Evolutionary conservation across 2,888 invertebrate species (phyloP).

Genomic region (Mellilla xanthometata): DNA sequence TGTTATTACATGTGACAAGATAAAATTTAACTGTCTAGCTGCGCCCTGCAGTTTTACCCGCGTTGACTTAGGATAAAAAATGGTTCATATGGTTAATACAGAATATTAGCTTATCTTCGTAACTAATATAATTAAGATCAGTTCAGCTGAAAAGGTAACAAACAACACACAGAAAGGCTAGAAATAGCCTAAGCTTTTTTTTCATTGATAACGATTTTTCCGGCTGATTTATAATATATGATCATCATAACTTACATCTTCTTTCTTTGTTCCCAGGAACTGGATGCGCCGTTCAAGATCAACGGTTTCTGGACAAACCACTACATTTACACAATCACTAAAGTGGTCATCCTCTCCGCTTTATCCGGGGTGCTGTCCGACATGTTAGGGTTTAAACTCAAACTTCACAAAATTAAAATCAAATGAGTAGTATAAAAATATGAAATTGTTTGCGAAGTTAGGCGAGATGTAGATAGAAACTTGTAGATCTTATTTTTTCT

Average conservation of each 20-base stretch:
- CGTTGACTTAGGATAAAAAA: no score
- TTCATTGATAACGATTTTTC: no score
- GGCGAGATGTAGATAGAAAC: background rate
- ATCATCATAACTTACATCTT: no score
- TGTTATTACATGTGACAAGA: no score
- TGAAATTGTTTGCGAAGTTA: background rate
- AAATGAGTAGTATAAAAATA: constrained; percentile 74
- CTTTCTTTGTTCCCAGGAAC: constrained; percentile 84
- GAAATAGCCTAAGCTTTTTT: no score
- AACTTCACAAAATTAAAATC: constrained; percentile 97
- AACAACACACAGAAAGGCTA: no score
- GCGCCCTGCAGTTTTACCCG: no score
- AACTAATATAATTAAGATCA: no score
- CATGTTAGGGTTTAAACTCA: constrained; percentile 97
- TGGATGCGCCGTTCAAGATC: constrained; percentile 98
- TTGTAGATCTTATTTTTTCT: background rate
- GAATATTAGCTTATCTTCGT: no score
- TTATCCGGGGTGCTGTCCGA: constrained; percentile 98
- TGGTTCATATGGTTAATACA: no score
- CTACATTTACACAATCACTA: constrained; percentile 96
- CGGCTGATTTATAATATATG: background rate
- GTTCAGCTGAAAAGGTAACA: no score
- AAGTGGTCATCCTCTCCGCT: constrained; percentile 97
- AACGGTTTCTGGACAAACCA: constrained; percentile 98
- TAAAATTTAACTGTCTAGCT: no score